Evolutionary conservation across 2,797 vertebrate genomes (phyloP).

Genomic region (Sebastes umbrosus): DNA sequence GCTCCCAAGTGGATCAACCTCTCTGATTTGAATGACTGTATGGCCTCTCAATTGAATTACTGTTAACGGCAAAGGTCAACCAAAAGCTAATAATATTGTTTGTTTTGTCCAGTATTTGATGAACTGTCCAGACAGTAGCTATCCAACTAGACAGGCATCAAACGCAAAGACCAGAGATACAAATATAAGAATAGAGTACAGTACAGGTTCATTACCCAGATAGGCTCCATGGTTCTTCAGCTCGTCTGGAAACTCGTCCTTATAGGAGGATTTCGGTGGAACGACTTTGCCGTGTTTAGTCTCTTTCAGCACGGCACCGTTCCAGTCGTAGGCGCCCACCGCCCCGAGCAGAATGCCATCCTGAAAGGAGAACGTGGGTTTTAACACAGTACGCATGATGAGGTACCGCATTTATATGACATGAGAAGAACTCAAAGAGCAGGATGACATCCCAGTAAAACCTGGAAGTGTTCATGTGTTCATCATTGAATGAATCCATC

Average conservation of each 20-base stretch:
- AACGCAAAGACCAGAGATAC: too few relatives aligned
- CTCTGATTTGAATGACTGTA: too few relatives aligned
- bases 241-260: conserved; percentile 93
- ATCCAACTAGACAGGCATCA: too few relatives aligned
- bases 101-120: background rate
- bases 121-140: too few relatives aligned
- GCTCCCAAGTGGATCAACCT: too few relatives aligned
- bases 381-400: background rate
- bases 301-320: conserved; percentile 95
- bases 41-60: too few relatives aligned
- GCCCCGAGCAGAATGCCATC: conserved; percentile 94
- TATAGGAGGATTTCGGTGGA: conserved; percentile 89
- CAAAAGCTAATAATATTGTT: background rate
- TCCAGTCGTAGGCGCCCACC: conserved; percentile 96
- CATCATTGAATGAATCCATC: background rate
- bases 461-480: background rate
- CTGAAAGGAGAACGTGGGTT: conserved; percentile 62
- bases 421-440: background rate
- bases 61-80: background rate
- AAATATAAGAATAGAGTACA: background rate
- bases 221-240: conserved; percentile 95
- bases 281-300: conserved; percentile 89
- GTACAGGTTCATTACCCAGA: conserved; percentile 81
- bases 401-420: background rate
- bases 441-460: background rate